These are phyloP conservation scores for Neogale vison DNA, from an alignment of 2,113 vertebrate species.

Conservation along the genomic window DNA sequence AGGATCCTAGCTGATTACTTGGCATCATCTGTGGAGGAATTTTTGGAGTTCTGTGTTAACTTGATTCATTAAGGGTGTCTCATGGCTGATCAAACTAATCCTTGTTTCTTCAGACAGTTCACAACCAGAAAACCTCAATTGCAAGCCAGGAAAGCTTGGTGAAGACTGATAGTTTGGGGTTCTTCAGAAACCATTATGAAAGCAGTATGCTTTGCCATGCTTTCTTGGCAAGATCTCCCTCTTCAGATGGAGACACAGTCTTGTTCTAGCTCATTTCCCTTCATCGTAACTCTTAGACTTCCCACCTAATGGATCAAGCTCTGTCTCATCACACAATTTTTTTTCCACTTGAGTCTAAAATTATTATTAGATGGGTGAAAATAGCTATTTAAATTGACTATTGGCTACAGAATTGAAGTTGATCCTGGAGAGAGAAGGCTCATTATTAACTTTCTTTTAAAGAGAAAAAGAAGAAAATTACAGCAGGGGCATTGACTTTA, in stretches of 20 bases:
- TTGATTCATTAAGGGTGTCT: neutral
- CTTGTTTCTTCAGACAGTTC: neutral
- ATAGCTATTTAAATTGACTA: neutral
- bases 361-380: slow-evolving; percentile 18
- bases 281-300: neutral
- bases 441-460: slow-evolving; percentile 30
- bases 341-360: slow-evolving; percentile 38
- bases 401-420: neutral
- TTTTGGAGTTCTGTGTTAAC: neutral
- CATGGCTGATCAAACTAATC: neutral
- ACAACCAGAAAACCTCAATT: neutral
- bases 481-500: neutral
- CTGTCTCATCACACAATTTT: neutral
- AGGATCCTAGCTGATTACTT: neutral
- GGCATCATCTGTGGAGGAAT: neutral
- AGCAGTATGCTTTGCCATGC: neutral
- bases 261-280: neutral
- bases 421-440: neutral
- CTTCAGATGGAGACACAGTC: neutral
- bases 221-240: neutral
- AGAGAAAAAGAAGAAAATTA: neutral
- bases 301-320: slow-evolving; percentile 10
- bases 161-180: neutral
- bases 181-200: neutral
- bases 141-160: neutral